These are phyloP conservation scores for Embidobia sp. DNA, from an alignment of 2,888 invertebrate species.

Conservation along the genomic window DNA sequence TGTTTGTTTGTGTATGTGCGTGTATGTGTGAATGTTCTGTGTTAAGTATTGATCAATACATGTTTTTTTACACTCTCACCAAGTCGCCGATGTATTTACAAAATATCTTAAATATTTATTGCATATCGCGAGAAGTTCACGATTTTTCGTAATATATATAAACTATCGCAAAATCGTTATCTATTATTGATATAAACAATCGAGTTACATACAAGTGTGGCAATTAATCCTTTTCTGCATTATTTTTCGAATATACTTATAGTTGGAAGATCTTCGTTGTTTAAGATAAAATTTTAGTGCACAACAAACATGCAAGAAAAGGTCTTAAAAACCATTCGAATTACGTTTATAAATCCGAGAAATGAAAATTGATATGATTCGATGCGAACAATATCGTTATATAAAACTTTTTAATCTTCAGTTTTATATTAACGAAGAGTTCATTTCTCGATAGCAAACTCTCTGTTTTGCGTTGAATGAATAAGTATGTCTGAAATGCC, in stretches of 20 bases:
- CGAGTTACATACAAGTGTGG: slow-evolving; percentile 35
- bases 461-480: slow-evolving; percentile 65
- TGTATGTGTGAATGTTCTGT: slow-evolving; percentile 34
- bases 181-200: slow-evolving; percentile 50
- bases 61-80: slow-evolving; percentile 51
- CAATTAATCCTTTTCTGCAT: slow-evolving; percentile 22
- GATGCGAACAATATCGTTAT: slow-evolving; percentile 39
- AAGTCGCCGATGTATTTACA: slow-evolving; percentile 44
- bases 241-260: slow-evolving; percentile 6
- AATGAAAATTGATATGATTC: slow-evolving; percentile 47
- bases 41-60: slow-evolving; percentile 38
- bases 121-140: slow-evolving; percentile 39
- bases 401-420: slow-evolving; percentile 38
- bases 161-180: slow-evolving; percentile 53
- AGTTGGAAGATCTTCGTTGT: no score
- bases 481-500: slow-evolving; percentile 67
- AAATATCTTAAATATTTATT: slow-evolving; percentile 59
- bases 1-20: slow-evolving; percentile 15
- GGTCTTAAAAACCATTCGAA: slow-evolving; percentile 7
- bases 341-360: slow-evolving; percentile 22
- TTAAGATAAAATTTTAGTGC: no score
- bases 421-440: slow-evolving; percentile 36
- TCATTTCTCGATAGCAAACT: slow-evolving; percentile 60
- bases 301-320: slow-evolving; percentile 12
- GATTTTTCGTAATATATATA: slow-evolving; percentile 41